These are phyloP conservation scores for Bubo blakistoni DNA, from an alignment of 2,113 vertebrate species.

Conservation along the genomic window DNA sequence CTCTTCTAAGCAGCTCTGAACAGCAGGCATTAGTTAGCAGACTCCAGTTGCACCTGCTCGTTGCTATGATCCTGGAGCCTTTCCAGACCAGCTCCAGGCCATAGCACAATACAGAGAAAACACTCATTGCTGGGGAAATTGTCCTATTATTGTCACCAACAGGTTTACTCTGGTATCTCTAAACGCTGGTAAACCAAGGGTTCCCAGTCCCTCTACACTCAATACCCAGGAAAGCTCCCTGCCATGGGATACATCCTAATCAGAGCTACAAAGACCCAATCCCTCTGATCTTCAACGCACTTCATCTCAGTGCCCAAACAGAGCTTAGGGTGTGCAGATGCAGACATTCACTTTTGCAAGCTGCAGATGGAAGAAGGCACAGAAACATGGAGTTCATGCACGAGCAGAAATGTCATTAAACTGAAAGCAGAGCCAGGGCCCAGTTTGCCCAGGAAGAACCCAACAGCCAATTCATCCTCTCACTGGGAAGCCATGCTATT, in stretches of 20 bases:
- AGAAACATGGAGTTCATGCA: background rate
- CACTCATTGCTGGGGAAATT: background rate
- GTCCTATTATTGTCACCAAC: background rate
- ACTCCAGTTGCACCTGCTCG: background rate
- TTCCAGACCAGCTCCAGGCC: background rate
- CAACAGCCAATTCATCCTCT: background rate
- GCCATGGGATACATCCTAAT: background rate
- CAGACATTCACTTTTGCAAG: background rate
- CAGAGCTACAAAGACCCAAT: background rate
- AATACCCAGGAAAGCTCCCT: background rate
- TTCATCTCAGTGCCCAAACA: background rate
- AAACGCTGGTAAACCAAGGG: background rate
- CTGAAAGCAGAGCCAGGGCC: background rate
- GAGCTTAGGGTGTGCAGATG: background rate
- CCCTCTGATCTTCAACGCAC: background rate
- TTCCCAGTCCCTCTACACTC: background rate
- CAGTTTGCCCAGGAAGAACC: background rate
- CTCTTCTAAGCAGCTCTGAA: background rate
- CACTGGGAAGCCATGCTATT: background rate
- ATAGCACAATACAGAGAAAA: background rate
- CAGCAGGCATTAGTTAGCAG: background rate
- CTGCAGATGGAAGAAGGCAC: background rate
- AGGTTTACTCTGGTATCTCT: background rate
- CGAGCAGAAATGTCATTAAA: background rate
- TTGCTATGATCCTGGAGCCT: background rate